A percentile compares a stretch with the other conserved stretches of the same genome.
Evolutionary conservation across 2,888 invertebrate species (phyloP).

Genomic region (Anagyrus pseudococci): DNA sequence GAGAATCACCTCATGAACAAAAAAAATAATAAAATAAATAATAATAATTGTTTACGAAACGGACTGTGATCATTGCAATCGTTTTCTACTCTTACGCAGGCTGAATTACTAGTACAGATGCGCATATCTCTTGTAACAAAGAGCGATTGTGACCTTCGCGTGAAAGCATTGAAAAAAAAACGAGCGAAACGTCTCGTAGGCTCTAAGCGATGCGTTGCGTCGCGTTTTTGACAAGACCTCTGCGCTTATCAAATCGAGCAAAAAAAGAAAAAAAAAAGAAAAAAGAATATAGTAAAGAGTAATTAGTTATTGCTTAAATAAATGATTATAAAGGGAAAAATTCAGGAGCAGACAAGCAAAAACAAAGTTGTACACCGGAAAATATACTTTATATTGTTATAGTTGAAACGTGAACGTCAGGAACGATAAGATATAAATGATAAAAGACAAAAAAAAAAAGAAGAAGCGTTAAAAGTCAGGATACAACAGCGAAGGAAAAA

Average conservation of each 20-base stretch:
- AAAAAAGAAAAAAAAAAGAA: too few species aligned
- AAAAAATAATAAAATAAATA: conserved; percentile 23
- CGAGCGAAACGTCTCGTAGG: neutral
- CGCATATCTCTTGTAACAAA: neutral
- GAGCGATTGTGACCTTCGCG: neutral
- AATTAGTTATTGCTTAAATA: conserved; percentile 19
- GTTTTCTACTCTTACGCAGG: conserved; percentile 44
- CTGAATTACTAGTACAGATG: conserved; percentile 14
- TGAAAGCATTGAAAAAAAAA: too few species aligned
- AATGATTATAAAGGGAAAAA: conserved; percentile 7
- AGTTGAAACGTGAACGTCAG: conserved; percentile 7
- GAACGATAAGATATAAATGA: neutral
- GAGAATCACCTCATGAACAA: conserved; percentile 8
- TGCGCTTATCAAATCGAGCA: too few species aligned
- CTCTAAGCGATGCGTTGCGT: neutral
- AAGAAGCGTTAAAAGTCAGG: conserved; percentile 3
- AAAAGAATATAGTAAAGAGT: neutral
- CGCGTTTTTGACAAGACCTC: too few species aligned
- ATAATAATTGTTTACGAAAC: conserved; percentile 44
- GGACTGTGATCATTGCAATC: conserved; percentile 56
- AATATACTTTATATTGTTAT: conserved; percentile 27
- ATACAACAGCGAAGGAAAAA: neutral
- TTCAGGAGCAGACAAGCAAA: neutral
- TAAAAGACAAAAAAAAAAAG: neutral
- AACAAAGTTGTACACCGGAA: neutral